Percentiles rank a stretch among this genome's conserved stretches.
Evolutionary conservation across 92 coral and sea anemone genomes (phyloP).

Genomic region (Chrysogorgia sp.): DNA sequence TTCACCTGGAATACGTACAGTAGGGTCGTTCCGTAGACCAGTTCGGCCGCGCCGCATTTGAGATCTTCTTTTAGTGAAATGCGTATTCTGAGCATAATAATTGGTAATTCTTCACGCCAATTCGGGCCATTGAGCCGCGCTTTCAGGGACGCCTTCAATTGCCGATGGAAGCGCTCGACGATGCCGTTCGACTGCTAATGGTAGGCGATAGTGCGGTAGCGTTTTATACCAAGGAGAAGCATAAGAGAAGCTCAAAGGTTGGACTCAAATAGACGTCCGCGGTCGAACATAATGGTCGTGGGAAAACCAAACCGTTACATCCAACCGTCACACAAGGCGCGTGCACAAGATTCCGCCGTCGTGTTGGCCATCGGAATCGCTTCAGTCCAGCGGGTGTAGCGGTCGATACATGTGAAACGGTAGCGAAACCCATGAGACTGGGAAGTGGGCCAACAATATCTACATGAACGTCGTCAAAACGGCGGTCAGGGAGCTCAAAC

Average conservation of each 20-base stretch:
- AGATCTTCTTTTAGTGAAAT: constrained; percentile 40
- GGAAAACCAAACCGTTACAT: constrained; percentile 15
- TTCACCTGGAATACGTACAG: constrained; percentile 59
- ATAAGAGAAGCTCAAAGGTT: no score
- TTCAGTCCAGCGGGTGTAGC: constrained; percentile 62
- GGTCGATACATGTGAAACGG: no score
- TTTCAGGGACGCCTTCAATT: no score
- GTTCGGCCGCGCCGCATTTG: constrained; percentile 42
- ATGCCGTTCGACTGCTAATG: no score
- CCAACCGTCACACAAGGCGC: constrained; percentile 52
- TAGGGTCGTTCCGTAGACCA: constrained; percentile 48
- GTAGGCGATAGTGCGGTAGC: neutral
- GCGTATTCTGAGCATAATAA: constrained; percentile 41
- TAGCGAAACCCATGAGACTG: constrained; percentile 23
- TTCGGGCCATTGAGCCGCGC: no score
- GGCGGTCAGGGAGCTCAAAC: neutral
- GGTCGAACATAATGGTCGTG: no score
- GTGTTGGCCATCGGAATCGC: constrained; percentile 59
- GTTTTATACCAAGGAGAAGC: neutral
- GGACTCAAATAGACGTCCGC: no score
- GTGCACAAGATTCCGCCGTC: constrained; percentile 53
- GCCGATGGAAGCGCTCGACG: constrained; percentile 17
- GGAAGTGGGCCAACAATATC: constrained; percentile 31
- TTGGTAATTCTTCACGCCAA: no score
- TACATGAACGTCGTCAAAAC: constrained; percentile 1